Evolutionary conservation across 2,888 invertebrate genomes (phyloP), one percentile per base, ranked within the genome.

Genomic region (Erannis defoliaria): DNA sequence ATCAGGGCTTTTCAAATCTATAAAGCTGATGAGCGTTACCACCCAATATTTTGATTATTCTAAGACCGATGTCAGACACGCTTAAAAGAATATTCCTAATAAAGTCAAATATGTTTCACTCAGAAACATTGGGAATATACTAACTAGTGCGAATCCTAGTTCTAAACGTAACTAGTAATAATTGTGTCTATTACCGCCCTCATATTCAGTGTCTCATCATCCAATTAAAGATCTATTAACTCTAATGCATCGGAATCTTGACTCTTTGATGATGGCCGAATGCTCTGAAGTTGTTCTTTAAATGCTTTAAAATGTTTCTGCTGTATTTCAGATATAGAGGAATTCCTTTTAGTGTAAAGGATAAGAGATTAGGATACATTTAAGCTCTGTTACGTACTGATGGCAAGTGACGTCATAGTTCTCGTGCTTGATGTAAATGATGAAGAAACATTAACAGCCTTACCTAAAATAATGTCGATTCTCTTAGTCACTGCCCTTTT

Each of bases 211-310:
- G 54, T 54, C 50, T 57, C 46, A 50, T 45, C 54, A 35, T 54
- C 45, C 49, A 57, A 61, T 60, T 60, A 56, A 45, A 35, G 35
- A 42, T 38, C 42, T 53, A 50, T 53, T 60, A 37, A 26, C 40
- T 64, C 54, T 61, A 64, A 64, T 64, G 57, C 54, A 57, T 40
- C 35, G 57, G 49, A 43, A 49, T 55, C 53, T 60, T 53, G 54
- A 37, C 35, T 50, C 19, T 49, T 43, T 42, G 51, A 55, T 56
- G 50, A 40, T 46, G 16, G 50, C 38, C 40, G 38, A 50, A 19
- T 37, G 18, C n/a, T 35, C 8, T 38, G 21, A 49, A 35, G 18
- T 42, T 49, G 26, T 14, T 35, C 10, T 31, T 23, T 37, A 26
- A 45, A 46, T 37, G 12, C 18, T 55, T 38, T 37, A 10, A 45